Percentiles rank a stretch among this genome's conserved stretches.
Evolutionary conservation across 92 coral and sea anemone species (phyloP).

Genomic region (Diadumene lineata): DNA sequence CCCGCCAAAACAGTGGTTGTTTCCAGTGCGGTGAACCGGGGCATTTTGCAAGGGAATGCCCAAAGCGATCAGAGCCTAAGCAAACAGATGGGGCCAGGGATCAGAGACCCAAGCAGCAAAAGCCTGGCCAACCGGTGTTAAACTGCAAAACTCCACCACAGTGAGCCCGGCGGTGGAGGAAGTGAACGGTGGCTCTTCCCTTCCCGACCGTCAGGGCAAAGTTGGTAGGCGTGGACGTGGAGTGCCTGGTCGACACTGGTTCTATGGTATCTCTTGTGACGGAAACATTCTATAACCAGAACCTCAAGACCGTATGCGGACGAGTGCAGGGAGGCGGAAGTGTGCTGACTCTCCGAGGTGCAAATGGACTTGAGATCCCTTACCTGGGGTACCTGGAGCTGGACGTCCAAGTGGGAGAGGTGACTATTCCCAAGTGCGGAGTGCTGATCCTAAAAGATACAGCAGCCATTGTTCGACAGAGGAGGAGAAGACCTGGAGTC

Average conservation of each 20-base stretch:
- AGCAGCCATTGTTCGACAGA: slow-evolving; percentile 18
- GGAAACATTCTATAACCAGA: slow-evolving; percentile 40
- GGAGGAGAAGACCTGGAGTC: slow-evolving; percentile 38
- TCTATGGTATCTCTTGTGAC: slow-evolving; percentile 56
- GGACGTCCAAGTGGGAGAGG: slow-evolving; percentile 41
- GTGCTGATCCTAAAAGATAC: slow-evolving; percentile 50
- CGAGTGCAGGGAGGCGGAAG: slow-evolving; percentile 2
- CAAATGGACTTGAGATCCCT: slow-evolving; percentile 62
- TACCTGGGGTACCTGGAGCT: slow-evolving; percentile 59
- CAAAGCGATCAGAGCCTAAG: slow-evolving; percentile 14
- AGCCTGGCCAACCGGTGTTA: slow-evolving; percentile 15
- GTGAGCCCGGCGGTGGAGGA: slow-evolving; percentile 46
- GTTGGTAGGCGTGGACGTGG: slow-evolving; percentile 43
- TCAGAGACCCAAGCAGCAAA: neutral
- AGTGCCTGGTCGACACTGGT: slow-evolving; percentile 53
- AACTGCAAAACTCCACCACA: slow-evolving; percentile 39
- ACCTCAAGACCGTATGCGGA: slow-evolving; percentile 37
- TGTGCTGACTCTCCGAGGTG: slow-evolving; percentile 45
- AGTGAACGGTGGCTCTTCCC: slow-evolving; percentile 35
- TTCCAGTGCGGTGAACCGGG: slow-evolving; percentile 26
- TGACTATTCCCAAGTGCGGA: slow-evolving; percentile 41
- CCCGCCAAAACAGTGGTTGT: slow-evolving; percentile 2
- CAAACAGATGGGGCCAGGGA: neutral
- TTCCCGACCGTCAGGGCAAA: slow-evolving; percentile 29
- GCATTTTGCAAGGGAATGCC: slow-evolving; percentile 23